Evolutionary conservation across 2,888 invertebrate genomes (phyloP).

Genomic region (Hemithea aestivaria): DNA sequence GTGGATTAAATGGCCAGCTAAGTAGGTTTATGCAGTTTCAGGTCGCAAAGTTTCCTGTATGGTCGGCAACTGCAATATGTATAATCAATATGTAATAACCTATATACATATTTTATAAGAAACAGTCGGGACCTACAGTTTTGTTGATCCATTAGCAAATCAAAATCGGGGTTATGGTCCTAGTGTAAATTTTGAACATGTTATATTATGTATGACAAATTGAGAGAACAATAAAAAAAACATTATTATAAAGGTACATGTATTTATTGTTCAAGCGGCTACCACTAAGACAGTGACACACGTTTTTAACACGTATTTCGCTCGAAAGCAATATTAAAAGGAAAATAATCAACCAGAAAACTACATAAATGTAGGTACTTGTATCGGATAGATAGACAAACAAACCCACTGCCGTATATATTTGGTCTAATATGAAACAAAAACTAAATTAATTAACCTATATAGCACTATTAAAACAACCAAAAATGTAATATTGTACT

Average conservation of each 20-base stretch:
- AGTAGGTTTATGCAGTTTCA: too few species aligned
- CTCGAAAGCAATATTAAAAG: slow-evolving; percentile 56
- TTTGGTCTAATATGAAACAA: slow-evolving; percentile 50
- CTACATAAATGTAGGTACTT: slow-evolving; percentile 46
- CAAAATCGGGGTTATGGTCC: too few species aligned
- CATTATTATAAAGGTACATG: slow-evolving; percentile 63
- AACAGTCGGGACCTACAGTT: too few species aligned
- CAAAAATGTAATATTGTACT: slow-evolving; percentile 16
- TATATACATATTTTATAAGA: too few species aligned
- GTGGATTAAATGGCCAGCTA: too few species aligned
- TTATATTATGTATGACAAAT: too few species aligned
- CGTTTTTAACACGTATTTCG: slow-evolving; percentile 47
- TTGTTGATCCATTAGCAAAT: too few species aligned
- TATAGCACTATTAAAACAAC: slow-evolving; percentile 26
- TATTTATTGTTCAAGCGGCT: slow-evolving; percentile 77
- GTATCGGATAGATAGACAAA: slow-evolving; percentile 41
- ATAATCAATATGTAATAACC: too few species aligned
- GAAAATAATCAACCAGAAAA: slow-evolving; percentile 53
- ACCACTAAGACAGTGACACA: slow-evolving; percentile 69
- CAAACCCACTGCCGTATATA: slow-evolving; percentile 60
- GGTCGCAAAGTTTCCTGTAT: too few species aligned
- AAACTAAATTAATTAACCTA: slow-evolving; percentile 26
- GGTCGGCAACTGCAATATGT: too few species aligned
- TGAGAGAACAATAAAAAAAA: slow-evolving; percentile 38
- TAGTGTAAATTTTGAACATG: too few species aligned